Conservation (phyloP, 2,888 invertebrate genomes). For the Bombylius discolor region DNA sequence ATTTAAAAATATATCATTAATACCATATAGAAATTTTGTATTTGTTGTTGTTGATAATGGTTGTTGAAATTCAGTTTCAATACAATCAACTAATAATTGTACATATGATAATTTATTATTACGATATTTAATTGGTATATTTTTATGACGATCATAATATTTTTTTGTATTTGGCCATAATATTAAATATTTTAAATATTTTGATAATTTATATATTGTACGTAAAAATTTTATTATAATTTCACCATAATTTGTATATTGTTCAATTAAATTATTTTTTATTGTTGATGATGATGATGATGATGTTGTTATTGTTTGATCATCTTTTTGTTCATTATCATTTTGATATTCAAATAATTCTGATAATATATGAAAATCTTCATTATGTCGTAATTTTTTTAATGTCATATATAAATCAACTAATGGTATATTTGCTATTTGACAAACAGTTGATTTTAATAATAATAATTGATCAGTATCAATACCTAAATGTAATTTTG, state of each 20-base stretch:
- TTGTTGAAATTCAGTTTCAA: slow-evolving; percentile 29
- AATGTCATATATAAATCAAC: slow-evolving; percentile 30
- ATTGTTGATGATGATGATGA: background rate
- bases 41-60: slow-evolving; percentile 9
- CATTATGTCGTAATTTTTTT: slow-evolving; percentile 31
- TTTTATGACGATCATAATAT: slow-evolving; percentile 31
- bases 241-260: background rate
- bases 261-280: background rate
- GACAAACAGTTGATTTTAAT: slow-evolving; percentile 28
- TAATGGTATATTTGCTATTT: slow-evolving; percentile 24
- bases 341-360: slow-evolving; percentile 28
- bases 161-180: slow-evolving; percentile 33
- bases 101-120: slow-evolving; percentile 28
- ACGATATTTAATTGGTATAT: slow-evolving; percentile 30
- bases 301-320: background rate
- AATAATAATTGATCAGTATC: slow-evolving; percentile 22
- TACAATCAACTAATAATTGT: slow-evolving; percentile 33
- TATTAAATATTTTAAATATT: slow-evolving; percentile 28
- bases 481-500: slow-evolving; percentile 27
- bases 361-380: slow-evolving; percentile 27
- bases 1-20: no score
- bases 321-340: background rate
- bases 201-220: slow-evolving; percentile 25
- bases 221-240: slow-evolving; percentile 19
- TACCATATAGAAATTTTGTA: background rate